These are phyloP conservation scores for Halictus ligatus DNA, from an alignment of 2,888 invertebrate genomes.

Conservation along the genomic window DNA sequence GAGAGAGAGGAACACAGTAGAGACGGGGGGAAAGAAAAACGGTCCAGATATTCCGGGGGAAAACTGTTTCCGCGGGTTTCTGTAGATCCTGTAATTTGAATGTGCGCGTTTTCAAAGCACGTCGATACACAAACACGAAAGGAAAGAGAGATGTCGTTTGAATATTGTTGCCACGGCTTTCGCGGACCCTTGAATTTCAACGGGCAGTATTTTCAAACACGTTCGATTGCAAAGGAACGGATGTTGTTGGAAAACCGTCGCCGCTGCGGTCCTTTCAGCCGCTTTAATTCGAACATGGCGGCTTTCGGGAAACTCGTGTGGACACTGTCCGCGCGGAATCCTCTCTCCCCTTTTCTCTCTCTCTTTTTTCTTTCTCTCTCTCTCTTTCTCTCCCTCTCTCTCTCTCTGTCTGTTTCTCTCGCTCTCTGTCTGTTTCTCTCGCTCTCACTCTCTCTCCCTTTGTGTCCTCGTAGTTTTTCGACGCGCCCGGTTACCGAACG, in stretches of 20 bases:
- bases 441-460: neutral
- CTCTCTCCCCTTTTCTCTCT: neutral
- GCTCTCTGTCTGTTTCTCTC: neutral
- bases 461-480: slow-evolving; percentile 4
- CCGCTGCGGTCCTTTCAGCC: neutral
- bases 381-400: neutral
- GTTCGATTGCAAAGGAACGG: neutral
- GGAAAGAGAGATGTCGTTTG: slow-evolving; percentile 19
- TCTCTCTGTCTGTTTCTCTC: too few species aligned
- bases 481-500: neutral
- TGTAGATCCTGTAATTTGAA: slow-evolving; percentile 10
- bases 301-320: slow-evolving; percentile 8
- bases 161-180: slow-evolving; percentile 22
- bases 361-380: neutral
- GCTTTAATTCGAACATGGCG: slow-evolving; percentile 8
- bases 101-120: slow-evolving; percentile 10
- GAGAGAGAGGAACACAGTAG: neutral
- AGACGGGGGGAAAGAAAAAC: slow-evolving; percentile 7
- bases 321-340: slow-evolving; percentile 6
- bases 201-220: slow-evolving; percentile 9
- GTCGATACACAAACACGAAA: slow-evolving; percentile 9
- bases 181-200: slow-evolving; percentile 20
- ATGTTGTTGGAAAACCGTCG: neutral
- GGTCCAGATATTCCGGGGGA: slow-evolving; percentile 4
- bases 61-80: slow-evolving; percentile 16